A percentile compares a stretch with the other conserved stretches of the same genome.
Evolutionary conservation across 2,113 vertebrate genomes (phyloP).

Genomic region (Phylloscopus trochilus): DNA sequence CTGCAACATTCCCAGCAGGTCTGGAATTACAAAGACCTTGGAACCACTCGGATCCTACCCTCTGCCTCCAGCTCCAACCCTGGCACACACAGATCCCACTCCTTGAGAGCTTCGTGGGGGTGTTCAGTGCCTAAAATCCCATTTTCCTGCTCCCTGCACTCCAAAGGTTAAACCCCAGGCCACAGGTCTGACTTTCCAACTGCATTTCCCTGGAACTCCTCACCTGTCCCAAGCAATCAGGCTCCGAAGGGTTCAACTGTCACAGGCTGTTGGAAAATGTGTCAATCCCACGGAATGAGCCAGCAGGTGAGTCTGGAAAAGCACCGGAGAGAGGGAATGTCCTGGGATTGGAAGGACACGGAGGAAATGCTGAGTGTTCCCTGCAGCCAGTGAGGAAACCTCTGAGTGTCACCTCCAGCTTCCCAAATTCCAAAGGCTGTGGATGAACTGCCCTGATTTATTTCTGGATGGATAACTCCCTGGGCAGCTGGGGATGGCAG

Average conservation of each 20-base stretch:
- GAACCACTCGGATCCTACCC: neutral
- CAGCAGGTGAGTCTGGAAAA: neutral
- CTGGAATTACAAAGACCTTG: neutral
- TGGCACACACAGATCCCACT: rapidly evolving
- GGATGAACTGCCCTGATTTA: neutral
- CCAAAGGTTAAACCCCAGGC: neutral
- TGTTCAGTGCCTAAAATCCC: neutral
- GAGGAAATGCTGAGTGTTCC: neutral
- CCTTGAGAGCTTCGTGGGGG: neutral
- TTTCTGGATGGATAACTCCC: neutral
- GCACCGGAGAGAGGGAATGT: neutral
- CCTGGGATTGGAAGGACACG: neutral
- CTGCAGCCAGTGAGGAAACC: neutral
- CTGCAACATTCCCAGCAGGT: rapidly evolving
- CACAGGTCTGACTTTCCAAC: neutral
- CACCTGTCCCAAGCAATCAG: neutral
- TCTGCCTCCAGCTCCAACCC: neutral
- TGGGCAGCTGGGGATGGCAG: neutral
- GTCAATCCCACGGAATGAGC: neutral
- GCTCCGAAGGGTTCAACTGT: neutral
- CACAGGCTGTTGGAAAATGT: neutral
- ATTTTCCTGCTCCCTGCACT: neutral
- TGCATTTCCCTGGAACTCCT: neutral
- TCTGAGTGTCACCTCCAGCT: neutral
- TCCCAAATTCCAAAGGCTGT: neutral